Percentiles rank a stretch among this genome's conserved stretches.
phyloP scores from a whole-genome alignment of 2,888 invertebrate species.

The Chymomyza caudatula region DNA sequence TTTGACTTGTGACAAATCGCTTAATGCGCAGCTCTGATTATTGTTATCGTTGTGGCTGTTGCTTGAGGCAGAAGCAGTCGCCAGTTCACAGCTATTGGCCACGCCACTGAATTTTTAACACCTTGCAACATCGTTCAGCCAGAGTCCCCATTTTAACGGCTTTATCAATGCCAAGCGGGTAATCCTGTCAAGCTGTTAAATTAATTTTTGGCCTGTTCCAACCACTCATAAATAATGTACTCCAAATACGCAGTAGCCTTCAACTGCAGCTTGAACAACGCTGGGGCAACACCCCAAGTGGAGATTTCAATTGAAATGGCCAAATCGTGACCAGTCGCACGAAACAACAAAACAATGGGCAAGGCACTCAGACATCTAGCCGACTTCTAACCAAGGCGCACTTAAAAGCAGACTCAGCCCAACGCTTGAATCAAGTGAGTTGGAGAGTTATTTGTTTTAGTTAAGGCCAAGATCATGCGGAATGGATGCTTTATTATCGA shows the following conservation, averaged over 20 bases:
- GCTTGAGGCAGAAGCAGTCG: constrained; percentile 21
- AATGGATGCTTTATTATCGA: constrained; percentile 18
- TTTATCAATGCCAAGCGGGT: constrained; percentile 24
- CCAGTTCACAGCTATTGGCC: constrained; percentile 25
- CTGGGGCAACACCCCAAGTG: background rate
- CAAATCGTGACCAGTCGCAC: constrained; percentile 46
- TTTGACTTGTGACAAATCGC: constrained; percentile 61
- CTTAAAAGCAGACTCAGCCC: background rate
- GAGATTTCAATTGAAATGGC: constrained; percentile 39
- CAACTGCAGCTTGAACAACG: background rate
- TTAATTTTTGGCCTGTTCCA: constrained; percentile 47
- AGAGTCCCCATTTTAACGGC: constrained; percentile 1
- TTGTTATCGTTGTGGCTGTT: constrained; percentile 31
- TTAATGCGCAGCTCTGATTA: background rate
- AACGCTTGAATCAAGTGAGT: constrained; percentile 7
- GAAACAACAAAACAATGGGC: background rate
- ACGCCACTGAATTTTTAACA: constrained; percentile 30
- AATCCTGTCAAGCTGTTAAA: constrained; percentile 71
- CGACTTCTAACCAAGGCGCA: background rate
- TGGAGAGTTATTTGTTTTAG: constrained; percentile 12
- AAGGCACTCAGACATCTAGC: background rate
- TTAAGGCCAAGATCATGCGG: background rate
- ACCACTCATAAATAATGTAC: constrained; percentile 42
- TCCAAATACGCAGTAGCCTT: constrained; percentile 28
- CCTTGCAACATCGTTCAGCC: constrained; percentile 19